Evolutionary conservation across 1,140 invertebrate species (phyloP).

Genomic region (Caenorhabditis tropicalis): DNA sequence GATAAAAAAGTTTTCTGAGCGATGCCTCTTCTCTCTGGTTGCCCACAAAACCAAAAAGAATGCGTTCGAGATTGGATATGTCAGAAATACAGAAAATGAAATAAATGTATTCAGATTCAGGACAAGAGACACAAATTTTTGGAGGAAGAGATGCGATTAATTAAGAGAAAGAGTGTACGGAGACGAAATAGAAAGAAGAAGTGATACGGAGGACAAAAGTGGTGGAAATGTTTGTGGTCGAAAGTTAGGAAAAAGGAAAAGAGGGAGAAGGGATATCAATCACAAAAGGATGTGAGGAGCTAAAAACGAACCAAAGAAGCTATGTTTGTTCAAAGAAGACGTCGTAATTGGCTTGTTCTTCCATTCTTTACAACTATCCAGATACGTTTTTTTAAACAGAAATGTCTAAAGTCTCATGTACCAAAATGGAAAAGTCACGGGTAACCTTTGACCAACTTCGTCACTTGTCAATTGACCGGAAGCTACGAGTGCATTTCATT

Average conservation of each 20-base stretch:
- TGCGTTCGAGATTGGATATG: not conserved
- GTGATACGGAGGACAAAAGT: slow-evolving; percentile 19
- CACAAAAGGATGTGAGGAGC: not conserved
- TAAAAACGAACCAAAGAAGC: not conserved
- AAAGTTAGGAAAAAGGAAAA: not conserved
- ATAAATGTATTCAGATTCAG: slow-evolving; percentile 22
- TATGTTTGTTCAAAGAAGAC: not conserved
- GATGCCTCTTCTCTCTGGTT: not conserved
- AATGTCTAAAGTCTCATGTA: not conserved
- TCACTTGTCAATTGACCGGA: slow-evolving; percentile 10
- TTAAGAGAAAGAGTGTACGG: not conserved
- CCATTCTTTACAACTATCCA: no score
- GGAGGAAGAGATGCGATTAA: slow-evolving; percentile 12
- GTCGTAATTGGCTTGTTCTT: not conserved
- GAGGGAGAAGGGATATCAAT: slow-evolving; percentile 34
- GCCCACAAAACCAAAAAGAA: not conserved
- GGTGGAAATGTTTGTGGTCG: not conserved
- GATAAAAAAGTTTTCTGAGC: not conserved
- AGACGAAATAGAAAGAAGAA: not conserved
- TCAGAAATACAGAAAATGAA: not conserved
- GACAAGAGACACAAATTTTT: slow-evolving; percentile 6
- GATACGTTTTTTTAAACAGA: no score
- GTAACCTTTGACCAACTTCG: slow-evolving; percentile 14
- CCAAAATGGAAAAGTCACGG: not conserved
- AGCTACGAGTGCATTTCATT: slow-evolving; percentile 20